A percentile compares a stretch with the other conserved stretches of the same genome.
These are phyloP conservation scores for Galeopterus variegatus DNA, from an alignment of 2,113 vertebrate species.

Conservation along the genomic window DNA sequence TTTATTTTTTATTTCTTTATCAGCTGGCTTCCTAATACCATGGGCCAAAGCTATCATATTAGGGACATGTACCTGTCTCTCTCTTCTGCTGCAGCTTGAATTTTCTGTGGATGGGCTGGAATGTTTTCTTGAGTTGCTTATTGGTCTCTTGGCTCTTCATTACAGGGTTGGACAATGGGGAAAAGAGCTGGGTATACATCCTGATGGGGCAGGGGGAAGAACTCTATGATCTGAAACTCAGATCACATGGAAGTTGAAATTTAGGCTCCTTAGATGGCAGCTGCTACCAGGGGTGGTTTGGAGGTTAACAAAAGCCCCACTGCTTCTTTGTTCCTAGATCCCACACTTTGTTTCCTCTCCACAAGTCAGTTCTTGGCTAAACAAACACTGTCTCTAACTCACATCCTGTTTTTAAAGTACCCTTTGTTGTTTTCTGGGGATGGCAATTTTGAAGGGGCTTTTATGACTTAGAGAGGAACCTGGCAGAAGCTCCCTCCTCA, in stretches of 20 bases:
- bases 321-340: neutral
- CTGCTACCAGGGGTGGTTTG: neutral
- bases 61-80: neutral
- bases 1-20: neutral
- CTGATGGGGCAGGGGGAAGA: neutral
- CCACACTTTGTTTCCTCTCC: neutral
- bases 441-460: neutral
- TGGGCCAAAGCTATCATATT: neutral
- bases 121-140: neutral
- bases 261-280: neutral
- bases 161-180: neutral
- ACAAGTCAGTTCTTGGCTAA: slow-evolving; percentile 6
- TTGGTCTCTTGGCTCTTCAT: neutral
- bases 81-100: neutral
- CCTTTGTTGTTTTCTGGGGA: neutral
- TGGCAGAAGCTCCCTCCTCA: neutral
- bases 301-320: neutral
- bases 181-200: neutral
- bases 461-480: neutral
- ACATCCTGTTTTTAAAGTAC: slow-evolving; percentile 7
- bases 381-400: neutral
- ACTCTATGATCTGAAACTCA: neutral
- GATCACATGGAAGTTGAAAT: neutral
- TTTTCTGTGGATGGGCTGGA: neutral
- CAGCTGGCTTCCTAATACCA: neutral